Evolutionary conservation across 1,140 invertebrate species (phyloP), one percentile per base, ranked within the genome.

Genomic region (Caenorhabditis briggsae): DNA sequence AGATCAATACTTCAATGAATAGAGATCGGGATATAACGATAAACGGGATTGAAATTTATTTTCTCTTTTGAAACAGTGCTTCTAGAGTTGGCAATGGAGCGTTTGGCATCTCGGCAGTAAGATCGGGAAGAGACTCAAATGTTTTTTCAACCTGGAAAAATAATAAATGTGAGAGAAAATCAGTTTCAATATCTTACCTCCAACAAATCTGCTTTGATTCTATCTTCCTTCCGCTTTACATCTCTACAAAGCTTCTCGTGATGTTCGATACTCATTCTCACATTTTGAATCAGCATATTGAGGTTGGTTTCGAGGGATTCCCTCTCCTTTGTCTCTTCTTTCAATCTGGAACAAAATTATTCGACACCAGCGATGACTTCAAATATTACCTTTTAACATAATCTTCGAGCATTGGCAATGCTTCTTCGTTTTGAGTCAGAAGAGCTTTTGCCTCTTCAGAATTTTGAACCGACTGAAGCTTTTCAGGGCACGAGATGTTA

Each of bases 401-500:
- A 46, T 87, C 86, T 43, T 82, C 61, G 11, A 61, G 25, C 43
- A 82, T 53, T 20, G 74, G 61, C 18, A 70, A 48, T n/a, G 82
- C 64, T 56, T 84, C 86, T 20, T 59, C 83, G 14, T 61, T 83
- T 65, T 90, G 82, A 8, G 20, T 86, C 50, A 89, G 55, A 8
- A 90, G 82, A 41, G 48, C 58, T n/a, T 85, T 46, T 12, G 88
- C 88, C 78, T 89, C 85, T 41, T 88, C 59, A 18, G 55, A 61
- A 41, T 82, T 83, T 59, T 86, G 87, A 59, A 90, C 58, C 16
- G 90, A 46, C 50, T 78, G 58, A 5, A 90, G 87, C 25, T 78
- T 83, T 18, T 78, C 58, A 12, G 90, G 90, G 53, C 91, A 91
- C 25, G 89, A 90, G n/a, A 90, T 87, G 48, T 58, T 65, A 48